phyloP scores from a whole-genome alignment of 1,140 invertebrate genomes.

The Ceratina australensis region DNA sequence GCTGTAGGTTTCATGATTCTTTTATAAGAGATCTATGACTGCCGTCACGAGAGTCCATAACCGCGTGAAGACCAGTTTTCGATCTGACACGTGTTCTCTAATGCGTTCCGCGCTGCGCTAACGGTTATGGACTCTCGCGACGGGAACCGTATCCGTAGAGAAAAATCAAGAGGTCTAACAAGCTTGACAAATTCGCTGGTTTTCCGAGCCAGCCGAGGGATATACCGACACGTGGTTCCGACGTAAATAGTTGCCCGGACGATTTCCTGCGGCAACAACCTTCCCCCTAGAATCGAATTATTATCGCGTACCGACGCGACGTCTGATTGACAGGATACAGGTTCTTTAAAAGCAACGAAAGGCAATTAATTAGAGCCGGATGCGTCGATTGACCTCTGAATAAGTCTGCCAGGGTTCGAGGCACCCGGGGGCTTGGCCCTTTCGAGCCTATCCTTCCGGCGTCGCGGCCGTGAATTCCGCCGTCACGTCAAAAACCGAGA shows the following conservation, averaged over 20 bases:
- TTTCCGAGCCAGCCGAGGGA: background rate
- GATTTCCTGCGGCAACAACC: constrained; percentile 59
- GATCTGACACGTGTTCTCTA: no score
- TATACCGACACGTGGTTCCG: background rate
- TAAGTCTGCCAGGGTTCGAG: constrained; percentile 55
- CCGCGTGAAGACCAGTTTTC: no score
- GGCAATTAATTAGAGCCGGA: constrained; percentile 75
- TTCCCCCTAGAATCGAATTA: constrained; percentile 44
- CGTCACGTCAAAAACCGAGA: background rate
- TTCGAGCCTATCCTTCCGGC: constrained; percentile 56
- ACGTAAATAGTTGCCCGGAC: constrained; percentile 45
- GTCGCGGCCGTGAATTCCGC: no score
- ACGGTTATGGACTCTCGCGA: no score
- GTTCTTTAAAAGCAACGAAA: constrained; percentile 70
- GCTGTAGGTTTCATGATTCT: no score
- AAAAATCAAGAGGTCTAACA: no score
- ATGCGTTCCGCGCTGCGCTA: no score
- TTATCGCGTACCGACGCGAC: constrained; percentile 28
- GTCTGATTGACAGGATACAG: constrained; percentile 63
- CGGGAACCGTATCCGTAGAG: no score
- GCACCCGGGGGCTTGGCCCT: constrained; percentile 60
- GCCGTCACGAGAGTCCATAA: no score
- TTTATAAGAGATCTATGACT: no score
- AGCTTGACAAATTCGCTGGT: no score
- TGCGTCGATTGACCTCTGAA: constrained; percentile 71